phyloP scores from a whole-genome alignment of 2,888 invertebrate species.

The Agrilus cyanescens region DNA sequence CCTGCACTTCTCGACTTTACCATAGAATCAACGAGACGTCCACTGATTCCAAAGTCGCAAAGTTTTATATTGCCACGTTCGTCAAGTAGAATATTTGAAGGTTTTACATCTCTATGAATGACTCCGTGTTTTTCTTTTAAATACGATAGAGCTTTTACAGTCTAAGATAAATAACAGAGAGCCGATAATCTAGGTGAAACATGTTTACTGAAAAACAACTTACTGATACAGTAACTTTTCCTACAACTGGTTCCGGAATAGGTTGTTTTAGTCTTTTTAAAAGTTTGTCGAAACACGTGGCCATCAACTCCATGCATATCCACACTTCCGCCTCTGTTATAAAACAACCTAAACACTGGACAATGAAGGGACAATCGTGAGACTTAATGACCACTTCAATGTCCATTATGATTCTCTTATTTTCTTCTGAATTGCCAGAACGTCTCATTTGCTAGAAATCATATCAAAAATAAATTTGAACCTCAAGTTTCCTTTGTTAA shows the following conservation, averaged over 20 bases:
- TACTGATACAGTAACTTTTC: conserved; percentile 94
- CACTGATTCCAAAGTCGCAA: conserved; percentile 99
- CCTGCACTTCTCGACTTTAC: conserved; percentile 95
- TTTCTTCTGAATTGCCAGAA: conserved; percentile 93
- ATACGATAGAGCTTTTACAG: conserved; percentile 92
- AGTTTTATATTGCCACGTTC: conserved; percentile 91
- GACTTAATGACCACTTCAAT: conserved; percentile 96
- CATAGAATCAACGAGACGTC: conserved; percentile 93
- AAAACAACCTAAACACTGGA: conserved; percentile 94
- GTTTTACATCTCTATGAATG: conserved; percentile 97
- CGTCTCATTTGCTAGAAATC: conserved; percentile 80
- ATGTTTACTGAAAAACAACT: conserved; percentile 37
- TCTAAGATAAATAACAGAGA: conserved; percentile 43
- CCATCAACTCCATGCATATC: conserved; percentile 99
- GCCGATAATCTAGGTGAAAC: not conserved
- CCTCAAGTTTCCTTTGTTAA: not conserved
- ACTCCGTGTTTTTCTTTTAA: conserved; percentile 94
- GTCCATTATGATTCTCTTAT: conserved; percentile 97
- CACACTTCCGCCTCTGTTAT: conserved; percentile 96
- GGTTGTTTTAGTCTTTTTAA: conserved; percentile 73
- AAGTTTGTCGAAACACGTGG: conserved; percentile 95
- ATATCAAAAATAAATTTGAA: conserved; percentile 2
- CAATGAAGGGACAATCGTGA: conserved; percentile 93
- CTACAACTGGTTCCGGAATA: conserved; percentile 93
- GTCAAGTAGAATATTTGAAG: conserved; percentile 95